These are phyloP conservation scores for Lepidurus packardi DNA, from an alignment of 1,140 invertebrate genomes.

Conservation along the genomic window DNA sequence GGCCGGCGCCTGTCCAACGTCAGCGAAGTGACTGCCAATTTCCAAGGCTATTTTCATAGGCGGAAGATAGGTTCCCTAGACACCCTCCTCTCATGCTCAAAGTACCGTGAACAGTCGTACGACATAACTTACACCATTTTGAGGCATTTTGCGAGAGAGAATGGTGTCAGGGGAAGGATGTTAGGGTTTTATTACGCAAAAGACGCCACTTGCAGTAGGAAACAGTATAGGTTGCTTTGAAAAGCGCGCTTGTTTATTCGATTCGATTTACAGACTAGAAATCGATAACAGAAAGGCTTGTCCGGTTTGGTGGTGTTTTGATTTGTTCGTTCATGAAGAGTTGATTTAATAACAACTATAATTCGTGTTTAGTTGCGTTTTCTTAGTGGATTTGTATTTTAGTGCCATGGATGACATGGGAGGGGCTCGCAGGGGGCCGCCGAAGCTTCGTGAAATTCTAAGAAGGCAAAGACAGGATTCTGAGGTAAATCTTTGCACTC, in stretches of 20 bases:
- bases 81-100: neutral
- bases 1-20: neutral
- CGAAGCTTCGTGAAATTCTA: conserved; percentile 46
- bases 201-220: neutral
- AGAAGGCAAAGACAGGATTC: conserved; percentile 51
- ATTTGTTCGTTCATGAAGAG: neutral
- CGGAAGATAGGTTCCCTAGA: neutral
- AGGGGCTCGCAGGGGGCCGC: conserved; percentile 35
- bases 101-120: neutral
- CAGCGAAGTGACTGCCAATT: conserved; percentile 18
- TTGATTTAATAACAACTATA: neutral
- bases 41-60: conserved; percentile 9
- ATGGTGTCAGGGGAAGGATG: neutral
- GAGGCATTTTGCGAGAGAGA: neutral
- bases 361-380: neutral
- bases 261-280: neutral
- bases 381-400: neutral
- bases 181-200: neutral
- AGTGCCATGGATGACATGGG: conserved; percentile 33
- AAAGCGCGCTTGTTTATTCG: neutral
- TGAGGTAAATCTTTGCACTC: conserved; percentile 44
- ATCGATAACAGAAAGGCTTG: neutral
- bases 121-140: neutral
- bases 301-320: neutral
- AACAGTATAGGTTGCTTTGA: neutral